These are phyloP conservation scores for Vireo altiloquus DNA, from an alignment of 2,113 vertebrate species.

Conservation along the genomic window DNA sequence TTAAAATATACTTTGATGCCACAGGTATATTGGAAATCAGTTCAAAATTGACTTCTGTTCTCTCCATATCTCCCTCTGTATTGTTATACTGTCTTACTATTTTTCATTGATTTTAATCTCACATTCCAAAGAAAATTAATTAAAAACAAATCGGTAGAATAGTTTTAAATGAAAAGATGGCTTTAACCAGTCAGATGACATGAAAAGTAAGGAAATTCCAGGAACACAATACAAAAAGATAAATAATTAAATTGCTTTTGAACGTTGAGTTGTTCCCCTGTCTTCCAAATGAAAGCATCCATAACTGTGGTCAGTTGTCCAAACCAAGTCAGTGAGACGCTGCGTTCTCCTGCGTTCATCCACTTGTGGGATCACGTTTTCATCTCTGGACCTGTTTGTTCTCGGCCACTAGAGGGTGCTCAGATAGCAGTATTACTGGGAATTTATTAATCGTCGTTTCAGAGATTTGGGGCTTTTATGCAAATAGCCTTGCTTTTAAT, in stretches of 20 bases:
- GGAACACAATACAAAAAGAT: not conserved
- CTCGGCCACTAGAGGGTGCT: constrained; percentile 63
- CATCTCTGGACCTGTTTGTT: not conserved
- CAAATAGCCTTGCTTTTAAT: not conserved
- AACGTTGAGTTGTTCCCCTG: not conserved
- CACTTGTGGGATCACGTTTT: not conserved
- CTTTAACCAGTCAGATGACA: not conserved
- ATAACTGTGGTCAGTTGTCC: not conserved
- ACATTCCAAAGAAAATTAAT: not conserved
- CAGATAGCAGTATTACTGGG: not conserved
- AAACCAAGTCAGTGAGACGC: not conserved
- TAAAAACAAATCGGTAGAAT: not conserved
- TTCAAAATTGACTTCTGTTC: not conserved
- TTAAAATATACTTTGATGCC: not conserved
- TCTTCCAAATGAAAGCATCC: not conserved
- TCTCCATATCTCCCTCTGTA: not conserved
- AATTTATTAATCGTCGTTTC: not conserved
- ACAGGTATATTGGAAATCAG: not conserved
- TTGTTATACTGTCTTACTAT: not conserved
- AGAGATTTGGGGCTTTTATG: not conserved
- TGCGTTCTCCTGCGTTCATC: not conserved
- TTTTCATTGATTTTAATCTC: not conserved
- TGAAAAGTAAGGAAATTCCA: not conserved
- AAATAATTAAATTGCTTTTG: not conserved
- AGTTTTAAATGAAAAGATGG: not conserved